Conservation (phyloP, 2,888 invertebrate species). For the Aporophyla nigra region DNA sequence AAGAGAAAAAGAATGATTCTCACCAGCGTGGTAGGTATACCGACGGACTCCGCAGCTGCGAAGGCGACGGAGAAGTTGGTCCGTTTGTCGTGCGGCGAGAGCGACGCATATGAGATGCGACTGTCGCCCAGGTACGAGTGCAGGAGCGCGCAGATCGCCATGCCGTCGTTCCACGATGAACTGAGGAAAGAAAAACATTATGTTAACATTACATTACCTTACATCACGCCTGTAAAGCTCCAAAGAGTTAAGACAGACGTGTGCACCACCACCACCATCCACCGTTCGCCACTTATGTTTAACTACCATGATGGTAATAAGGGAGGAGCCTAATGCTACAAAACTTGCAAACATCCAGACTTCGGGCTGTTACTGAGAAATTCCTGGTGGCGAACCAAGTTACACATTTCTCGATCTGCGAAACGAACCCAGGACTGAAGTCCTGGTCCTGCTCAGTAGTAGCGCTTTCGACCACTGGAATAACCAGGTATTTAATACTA, state of each 20-base stretch:
- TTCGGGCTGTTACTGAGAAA: too few species aligned
- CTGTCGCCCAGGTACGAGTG: constrained; percentile 96
- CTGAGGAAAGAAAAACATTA: constrained; percentile 65
- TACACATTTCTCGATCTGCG: background rate
- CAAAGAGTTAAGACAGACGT: background rate
- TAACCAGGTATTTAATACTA: background rate
- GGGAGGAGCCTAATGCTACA: too few species aligned
- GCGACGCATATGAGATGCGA: constrained; percentile 95
- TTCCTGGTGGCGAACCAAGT: background rate
- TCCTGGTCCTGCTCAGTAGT: background rate
- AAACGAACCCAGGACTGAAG: background rate
- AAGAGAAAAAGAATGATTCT: constrained; percentile 75
- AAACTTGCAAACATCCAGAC: too few species aligned
- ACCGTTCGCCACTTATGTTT: too few species aligned
- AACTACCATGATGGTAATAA: too few species aligned
- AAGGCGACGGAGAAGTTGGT: constrained; percentile 98
- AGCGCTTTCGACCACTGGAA: background rate
- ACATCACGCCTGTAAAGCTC: background rate
- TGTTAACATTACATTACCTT: background rate
- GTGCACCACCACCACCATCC: background rate
- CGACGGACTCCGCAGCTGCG: constrained; percentile 97
- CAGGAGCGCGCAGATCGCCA: constrained; percentile 97
- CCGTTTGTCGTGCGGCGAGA: constrained; percentile 95
- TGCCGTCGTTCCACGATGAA: constrained; percentile 98
- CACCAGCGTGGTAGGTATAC: constrained; percentile 97